Percentiles rank a stretch among this genome's conserved stretches.
These are phyloP conservation scores for Hemicordylus capensis DNA, from an alignment of 2,113 vertebrate species.

Conservation along the genomic window DNA sequence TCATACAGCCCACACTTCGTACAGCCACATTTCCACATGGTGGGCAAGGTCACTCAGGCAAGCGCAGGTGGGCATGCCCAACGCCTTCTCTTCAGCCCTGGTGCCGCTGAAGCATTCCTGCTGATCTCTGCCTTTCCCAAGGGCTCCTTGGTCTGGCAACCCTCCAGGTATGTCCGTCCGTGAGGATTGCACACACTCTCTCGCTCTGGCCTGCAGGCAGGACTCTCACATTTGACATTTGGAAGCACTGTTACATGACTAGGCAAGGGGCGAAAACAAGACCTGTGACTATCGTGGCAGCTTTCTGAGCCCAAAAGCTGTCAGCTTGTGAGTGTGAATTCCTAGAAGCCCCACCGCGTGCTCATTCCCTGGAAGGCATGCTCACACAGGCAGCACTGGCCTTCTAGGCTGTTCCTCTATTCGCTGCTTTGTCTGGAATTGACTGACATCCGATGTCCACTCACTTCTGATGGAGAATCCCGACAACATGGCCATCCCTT, in stretches of 20 bases:
- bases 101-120: background rate
- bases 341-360: background rate
- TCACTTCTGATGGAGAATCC: background rate
- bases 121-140: background rate
- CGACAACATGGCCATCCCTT: background rate
- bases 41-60: background rate
- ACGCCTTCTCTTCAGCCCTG: background rate
- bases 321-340: background rate
- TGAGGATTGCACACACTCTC: too few relatives aligned
- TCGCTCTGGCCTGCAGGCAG: too few relatives aligned
- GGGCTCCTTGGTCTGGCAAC: background rate
- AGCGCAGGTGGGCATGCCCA: background rate
- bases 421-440: background rate
- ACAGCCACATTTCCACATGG: background rate
- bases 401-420: too few relatives aligned
- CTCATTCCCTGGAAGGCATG: background rate
- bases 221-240: slow-evolving; percentile 4
- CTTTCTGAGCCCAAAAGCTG: background rate
- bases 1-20: too few relatives aligned
- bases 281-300: background rate
- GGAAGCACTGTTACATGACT: background rate
- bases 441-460: background rate
- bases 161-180: background rate
- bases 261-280: background rate
- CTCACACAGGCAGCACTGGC: too few relatives aligned